Percentiles rank a stretch among this genome's conserved stretches.
Conservation (phyloP, 2,888 invertebrate species). For the Agrochola lychnidis region DNA sequence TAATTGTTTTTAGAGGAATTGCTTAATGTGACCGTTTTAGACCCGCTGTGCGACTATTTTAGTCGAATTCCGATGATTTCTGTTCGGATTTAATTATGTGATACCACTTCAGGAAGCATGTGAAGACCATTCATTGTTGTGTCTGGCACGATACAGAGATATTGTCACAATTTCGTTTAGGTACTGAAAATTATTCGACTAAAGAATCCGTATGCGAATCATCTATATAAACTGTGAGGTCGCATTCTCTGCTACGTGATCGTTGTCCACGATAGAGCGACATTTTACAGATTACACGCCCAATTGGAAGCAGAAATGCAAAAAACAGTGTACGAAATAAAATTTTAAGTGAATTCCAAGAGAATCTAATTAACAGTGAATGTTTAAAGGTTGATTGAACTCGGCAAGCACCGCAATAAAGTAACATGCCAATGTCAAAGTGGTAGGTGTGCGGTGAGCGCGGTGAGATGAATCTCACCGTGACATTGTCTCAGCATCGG, state of each 20-base stretch:
- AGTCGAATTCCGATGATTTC: constrained; percentile 21
- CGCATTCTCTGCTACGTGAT: constrained; percentile 14
- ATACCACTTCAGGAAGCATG: constrained; percentile 34
- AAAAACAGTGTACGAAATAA: constrained; percentile 13
- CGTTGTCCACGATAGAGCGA: constrained; percentile 3
- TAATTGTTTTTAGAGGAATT: no score
- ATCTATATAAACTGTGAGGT: constrained; percentile 19
- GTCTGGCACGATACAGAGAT: constrained; percentile 47
- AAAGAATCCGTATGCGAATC: constrained; percentile 33
- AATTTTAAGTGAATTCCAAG: constrained; percentile 25
- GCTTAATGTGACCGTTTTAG: no score
- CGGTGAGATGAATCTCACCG: constrained; percentile 18
- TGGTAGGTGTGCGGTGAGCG: constrained; percentile 14
- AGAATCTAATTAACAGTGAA: constrained; percentile 51
- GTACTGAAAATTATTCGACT: constrained; percentile 38
- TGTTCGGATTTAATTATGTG: constrained; percentile 12
- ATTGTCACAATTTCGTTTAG: constrained; percentile 47
- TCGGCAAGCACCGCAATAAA: constrained; percentile 17
- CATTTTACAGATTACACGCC: constrained; percentile 20
- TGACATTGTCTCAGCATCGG: constrained; percentile 57
- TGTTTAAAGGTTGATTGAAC: constrained; percentile 43
- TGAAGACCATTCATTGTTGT: constrained; percentile 40
- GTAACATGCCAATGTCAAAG: constrained; percentile 19
- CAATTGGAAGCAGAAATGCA: constrained; percentile 43
- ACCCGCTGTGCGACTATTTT: constrained; percentile 27